These are phyloP conservation scores for Cantharis rufa DNA, from an alignment of 2,888 invertebrate species.

Conservation along the genomic window DNA sequence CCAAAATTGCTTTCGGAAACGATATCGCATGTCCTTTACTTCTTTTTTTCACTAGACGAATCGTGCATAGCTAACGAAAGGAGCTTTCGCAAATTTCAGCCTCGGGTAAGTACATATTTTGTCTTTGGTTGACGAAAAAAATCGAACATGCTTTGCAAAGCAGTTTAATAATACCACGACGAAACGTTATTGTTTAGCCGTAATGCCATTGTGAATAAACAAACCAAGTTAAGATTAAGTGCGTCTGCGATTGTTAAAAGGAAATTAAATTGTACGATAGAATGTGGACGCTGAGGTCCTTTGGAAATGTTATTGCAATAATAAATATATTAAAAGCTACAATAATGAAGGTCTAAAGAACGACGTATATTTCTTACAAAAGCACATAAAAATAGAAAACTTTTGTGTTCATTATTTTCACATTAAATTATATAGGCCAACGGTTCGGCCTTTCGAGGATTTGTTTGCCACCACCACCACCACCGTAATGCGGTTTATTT, in stretches of 20 bases:
- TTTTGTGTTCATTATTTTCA: constrained; percentile 9
- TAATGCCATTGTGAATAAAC: constrained; percentile 2
- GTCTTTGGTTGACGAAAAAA: not conserved
- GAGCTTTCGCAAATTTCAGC: not conserved
- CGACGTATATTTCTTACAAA: not conserved
- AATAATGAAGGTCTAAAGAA: not conserved
- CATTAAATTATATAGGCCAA: constrained; percentile 4
- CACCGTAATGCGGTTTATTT: not conserved
- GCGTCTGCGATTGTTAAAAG: not conserved
- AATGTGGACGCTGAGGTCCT: constrained; percentile 4
- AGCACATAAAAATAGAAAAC: not conserved
- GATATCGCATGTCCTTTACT: not conserved
- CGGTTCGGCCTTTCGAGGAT: not conserved
- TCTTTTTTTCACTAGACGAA: not conserved
- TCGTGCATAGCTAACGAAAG: not conserved
- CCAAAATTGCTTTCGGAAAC: not conserved
- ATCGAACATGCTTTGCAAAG: not conserved
- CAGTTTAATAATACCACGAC: not conserved
- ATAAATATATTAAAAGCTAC: constrained; percentile 5
- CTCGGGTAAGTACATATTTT: not conserved
- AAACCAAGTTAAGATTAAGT: constrained; percentile 3
- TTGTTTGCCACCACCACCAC: not conserved
- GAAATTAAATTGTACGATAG: constrained; percentile 5
- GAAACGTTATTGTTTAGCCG: not conserved
- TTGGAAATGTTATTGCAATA: constrained; percentile 10